Percentiles rank a stretch among this genome's conserved stretches.
These are phyloP conservation scores for Chirona hameri DNA, from an alignment of 2,888 invertebrate genomes.

Conservation along the genomic window DNA sequence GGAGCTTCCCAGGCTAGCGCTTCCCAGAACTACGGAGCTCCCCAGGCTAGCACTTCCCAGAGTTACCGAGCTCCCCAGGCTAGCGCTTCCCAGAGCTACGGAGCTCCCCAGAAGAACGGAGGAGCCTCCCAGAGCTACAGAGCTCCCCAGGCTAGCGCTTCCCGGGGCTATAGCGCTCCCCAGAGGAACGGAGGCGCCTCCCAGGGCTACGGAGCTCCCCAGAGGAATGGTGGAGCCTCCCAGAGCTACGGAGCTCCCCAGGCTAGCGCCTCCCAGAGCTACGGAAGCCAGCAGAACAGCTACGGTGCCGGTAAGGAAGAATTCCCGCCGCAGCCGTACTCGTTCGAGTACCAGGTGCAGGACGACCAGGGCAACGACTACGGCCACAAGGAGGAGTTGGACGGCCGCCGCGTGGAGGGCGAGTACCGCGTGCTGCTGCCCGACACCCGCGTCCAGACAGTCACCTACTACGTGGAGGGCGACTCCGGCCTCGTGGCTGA, in stretches of 20 bases:
- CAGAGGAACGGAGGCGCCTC: too few species aligned
- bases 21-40: too few species aligned
- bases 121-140: too few species aligned
- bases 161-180: too few species aligned
- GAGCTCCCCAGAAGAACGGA: too few species aligned
- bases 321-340: neutral
- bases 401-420: neutral
- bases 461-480: neutral
- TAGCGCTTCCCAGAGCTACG: too few species aligned
- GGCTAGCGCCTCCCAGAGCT: neutral
- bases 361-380: neutral
- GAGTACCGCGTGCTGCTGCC: constrained; percentile 2
- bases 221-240: neutral
- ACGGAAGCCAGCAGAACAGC: neutral
- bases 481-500: neutral
- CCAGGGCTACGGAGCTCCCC: neutral
- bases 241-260: neutral
- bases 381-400: neutral
- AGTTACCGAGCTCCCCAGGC: too few species aligned
- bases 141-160: neutral
- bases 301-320: neutral
- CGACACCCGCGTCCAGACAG: neutral
- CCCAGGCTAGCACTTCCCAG: too few species aligned
- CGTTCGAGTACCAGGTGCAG: neutral
- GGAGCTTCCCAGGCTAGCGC: neutral